These are phyloP conservation scores for Phenganax stokvisi DNA, from an alignment of 92 coral and sea anemone genomes.

Conservation along the genomic window DNA sequence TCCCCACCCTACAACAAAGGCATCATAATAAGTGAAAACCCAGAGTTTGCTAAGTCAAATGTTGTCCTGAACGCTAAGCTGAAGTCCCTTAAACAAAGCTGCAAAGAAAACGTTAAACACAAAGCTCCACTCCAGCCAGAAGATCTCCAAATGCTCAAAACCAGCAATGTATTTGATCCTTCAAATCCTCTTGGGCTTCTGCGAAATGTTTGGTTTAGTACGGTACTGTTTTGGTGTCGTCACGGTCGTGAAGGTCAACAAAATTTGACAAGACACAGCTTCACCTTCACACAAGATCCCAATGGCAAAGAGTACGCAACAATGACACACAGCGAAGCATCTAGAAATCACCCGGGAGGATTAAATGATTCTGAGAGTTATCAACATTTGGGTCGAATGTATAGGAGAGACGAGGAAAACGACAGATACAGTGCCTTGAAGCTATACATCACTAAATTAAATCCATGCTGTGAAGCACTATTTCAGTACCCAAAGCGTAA, in stretches of 20 bases:
- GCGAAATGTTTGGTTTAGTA: too few species aligned
- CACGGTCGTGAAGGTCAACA: too few species aligned
- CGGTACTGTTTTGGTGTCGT: too few species aligned
- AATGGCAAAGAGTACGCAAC: conserved; percentile 43
- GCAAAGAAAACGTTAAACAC: too few species aligned
- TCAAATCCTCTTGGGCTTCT: too few species aligned
- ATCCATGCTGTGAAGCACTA: conserved; percentile 41
- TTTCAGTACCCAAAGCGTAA: conserved; percentile 47
- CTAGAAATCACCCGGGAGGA: conserved; percentile 55
- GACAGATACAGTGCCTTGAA: conserved; percentile 48
- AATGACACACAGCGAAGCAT: conserved; percentile 47
- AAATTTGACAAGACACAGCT: conserved; percentile 35
- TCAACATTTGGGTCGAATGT: conserved; percentile 47
- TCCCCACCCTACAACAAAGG: conserved; percentile 14
- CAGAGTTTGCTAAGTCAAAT: not conserved
- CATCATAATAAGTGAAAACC: conserved; percentile 6
- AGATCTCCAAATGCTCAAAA: too few species aligned
- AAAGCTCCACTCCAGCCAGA: too few species aligned
- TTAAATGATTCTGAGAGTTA: conserved; percentile 30
- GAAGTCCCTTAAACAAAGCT: too few species aligned
- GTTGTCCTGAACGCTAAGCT: not conserved
- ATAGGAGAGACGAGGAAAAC: conserved; percentile 40
- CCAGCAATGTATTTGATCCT: too few species aligned
- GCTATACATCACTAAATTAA: conserved; percentile 46
- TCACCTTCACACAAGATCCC: conserved; percentile 39